Conservation (phyloP, 2,797 vertebrate species). For the Lepus oiostolus region DNA sequence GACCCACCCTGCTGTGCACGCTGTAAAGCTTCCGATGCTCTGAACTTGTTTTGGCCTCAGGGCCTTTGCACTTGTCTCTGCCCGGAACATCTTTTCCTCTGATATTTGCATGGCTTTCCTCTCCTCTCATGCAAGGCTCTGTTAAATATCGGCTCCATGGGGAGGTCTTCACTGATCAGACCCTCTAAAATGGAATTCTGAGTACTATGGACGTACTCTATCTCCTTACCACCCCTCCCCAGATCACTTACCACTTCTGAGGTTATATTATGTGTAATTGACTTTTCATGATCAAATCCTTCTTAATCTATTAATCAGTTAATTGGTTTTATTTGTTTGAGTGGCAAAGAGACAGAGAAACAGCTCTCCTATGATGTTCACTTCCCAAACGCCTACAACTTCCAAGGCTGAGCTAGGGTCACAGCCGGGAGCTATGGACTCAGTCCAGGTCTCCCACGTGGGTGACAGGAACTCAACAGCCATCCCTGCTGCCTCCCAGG, state of each 20-base stretch:
- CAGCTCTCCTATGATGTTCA: too few species aligned
- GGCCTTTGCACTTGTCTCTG: background rate
- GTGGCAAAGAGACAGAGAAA: too few species aligned
- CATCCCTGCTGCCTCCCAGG: too few species aligned
- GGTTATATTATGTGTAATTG: too few species aligned
- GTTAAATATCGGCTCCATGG: background rate
- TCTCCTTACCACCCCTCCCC: background rate
- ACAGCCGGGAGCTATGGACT: too few species aligned
- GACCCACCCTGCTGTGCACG: accelerated
- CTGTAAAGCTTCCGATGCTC: background rate
- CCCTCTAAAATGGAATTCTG: background rate
- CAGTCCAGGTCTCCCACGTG: too few species aligned
- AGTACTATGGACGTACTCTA: accelerated
- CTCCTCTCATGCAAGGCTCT: background rate
- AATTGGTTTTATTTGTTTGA: too few species aligned
- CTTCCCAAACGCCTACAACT: too few species aligned
- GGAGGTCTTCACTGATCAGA: background rate
- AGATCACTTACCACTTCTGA: background rate
- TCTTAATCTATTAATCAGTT: too few species aligned
- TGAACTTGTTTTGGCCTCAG: background rate
- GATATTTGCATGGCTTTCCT: background rate
- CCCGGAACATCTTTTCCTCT: background rate
- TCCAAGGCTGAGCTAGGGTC: background rate
- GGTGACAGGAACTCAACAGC: too few species aligned
- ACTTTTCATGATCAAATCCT: background rate